phyloP scores from a whole-genome alignment of 2,888 invertebrate genomes.

The Cheilosia grossa region DNA sequence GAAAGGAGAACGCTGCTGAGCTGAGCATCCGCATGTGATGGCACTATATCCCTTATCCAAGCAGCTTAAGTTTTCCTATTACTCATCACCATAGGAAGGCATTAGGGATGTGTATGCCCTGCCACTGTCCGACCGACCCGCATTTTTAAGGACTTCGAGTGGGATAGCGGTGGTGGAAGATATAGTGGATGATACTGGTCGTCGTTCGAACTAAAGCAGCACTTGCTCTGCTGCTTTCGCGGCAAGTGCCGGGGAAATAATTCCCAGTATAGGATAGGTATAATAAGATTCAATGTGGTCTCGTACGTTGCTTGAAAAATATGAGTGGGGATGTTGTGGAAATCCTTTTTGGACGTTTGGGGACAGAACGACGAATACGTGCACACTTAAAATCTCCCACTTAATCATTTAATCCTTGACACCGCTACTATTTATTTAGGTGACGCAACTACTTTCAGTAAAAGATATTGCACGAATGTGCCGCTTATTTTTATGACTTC shows the following conservation, averaged over 20 bases:
- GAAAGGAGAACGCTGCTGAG: constrained; percentile 57
- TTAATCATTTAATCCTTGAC: constrained; percentile 68
- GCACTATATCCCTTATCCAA: constrained; percentile 61
- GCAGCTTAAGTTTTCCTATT: constrained; percentile 68
- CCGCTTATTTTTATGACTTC: not conserved
- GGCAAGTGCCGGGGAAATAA: constrained; percentile 52
- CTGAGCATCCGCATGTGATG: constrained; percentile 21
- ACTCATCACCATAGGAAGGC: constrained; percentile 57
- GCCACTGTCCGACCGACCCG: constrained; percentile 10
- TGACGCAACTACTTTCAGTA: constrained; percentile 29
- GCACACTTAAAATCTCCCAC: constrained; percentile 58
- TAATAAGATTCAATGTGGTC: constrained; percentile 57
- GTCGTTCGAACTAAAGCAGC: constrained; percentile 22
- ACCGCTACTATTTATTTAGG: constrained; percentile 63
- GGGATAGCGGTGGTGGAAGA: not conserved
- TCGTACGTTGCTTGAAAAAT: constrained; percentile 56
- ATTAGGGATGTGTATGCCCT: constrained; percentile 24
- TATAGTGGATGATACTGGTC: not conserved
- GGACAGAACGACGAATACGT: constrained; percentile 56
- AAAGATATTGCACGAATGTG: constrained; percentile 5
- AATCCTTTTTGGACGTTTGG: constrained; percentile 51
- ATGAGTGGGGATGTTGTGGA: constrained; percentile 52
- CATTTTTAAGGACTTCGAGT: constrained; percentile 5
- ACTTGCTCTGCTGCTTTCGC: constrained; percentile 26
- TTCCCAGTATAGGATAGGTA: constrained; percentile 36